Evolutionary conservation across 2,113 vertebrate species (phyloP), one percentile per base, ranked within the genome.

Genomic region (Anas platyrhynchos): DNA sequence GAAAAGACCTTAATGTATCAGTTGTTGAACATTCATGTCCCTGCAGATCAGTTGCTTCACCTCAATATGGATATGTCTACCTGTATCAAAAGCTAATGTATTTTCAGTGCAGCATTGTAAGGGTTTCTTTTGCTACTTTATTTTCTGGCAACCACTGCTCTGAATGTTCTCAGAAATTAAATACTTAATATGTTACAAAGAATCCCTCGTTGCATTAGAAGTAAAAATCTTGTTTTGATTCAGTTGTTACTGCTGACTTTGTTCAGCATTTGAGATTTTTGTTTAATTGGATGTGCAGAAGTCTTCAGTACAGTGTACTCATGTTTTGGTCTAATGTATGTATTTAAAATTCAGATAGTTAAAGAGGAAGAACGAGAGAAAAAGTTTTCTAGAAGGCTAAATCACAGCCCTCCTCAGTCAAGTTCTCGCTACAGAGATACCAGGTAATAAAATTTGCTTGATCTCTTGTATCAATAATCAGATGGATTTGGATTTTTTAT

Each of bases 291-390:
- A 56, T 62, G 27, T 88, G 26, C 13, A 29, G 29, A 69, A 80
- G 15, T 75, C n/a, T 63, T 16, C 3, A 1, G 46, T 62, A 16
- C 61, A n/a, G n/a, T 50, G 3, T 36, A 23, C 20, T 85, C 2
- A 5, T 13, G 5, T 69, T 78, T 13, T 69, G 32, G 26, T 56
- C 18, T 74, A n/a, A 41, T 31, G 18, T 36, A 32, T n/a, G 3
- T 36, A 26, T 16, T 86, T 83, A 10, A 72, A 48, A 93, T 93
- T 95, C 79, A 99, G 98, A 89, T 98, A 68, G 98, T 97, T 94
- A 98, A 99, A 78, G 99, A 99, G 88, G 99, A 99, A 71, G 99
- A 99, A 16, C 93, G 99, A 79, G 99, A 99, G 66, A 99, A 99
- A 75, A 99, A 99, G 89, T 99, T 99, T 96, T 98, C 99, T n/a